Evolutionary conservation across 2,113 vertebrate species (phyloP).

Genomic region (Zingel zingel): DNA sequence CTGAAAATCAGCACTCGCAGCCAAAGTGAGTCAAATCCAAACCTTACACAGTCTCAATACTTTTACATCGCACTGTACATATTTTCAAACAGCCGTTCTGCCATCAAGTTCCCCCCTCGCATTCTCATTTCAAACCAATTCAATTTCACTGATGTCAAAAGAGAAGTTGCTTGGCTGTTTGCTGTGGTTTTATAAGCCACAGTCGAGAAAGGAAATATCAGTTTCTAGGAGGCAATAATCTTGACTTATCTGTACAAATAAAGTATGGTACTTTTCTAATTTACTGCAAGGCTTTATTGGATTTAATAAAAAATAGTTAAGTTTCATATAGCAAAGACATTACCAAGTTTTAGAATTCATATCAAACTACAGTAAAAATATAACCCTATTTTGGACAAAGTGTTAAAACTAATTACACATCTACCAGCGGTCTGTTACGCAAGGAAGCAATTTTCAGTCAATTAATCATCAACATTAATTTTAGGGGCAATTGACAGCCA

Average conservation of each 20-base stretch:
- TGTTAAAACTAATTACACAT: constrained; percentile 1
- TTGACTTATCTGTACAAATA: constrained; percentile 30
- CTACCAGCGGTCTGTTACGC: background rate
- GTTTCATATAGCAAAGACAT: constrained; percentile 10
- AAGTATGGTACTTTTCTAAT: background rate
- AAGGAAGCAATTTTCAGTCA: constrained; percentile 26
- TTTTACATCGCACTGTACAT: background rate
- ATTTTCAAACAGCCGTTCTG: constrained; percentile 33
- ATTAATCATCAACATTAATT: constrained; percentile 46
- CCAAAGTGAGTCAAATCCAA: constrained; percentile 20
- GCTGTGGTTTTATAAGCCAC: constrained; percentile 35
- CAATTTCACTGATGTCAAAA: constrained; percentile 22
- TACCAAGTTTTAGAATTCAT: background rate
- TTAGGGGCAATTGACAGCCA: constrained; percentile 14
- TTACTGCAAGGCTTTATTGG: constrained; percentile 4
- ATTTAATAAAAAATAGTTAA: constrained; percentile 10
- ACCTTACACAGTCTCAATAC: constrained; percentile 7
- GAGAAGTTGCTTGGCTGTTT: constrained; percentile 25
- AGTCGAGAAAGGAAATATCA: background rate
- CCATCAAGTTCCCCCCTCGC: constrained; percentile 3
- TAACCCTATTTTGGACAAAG: background rate
- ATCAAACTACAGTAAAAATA: background rate
- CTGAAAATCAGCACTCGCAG: constrained; percentile 32
- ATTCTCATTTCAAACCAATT: constrained; percentile 43
- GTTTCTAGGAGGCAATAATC: constrained; percentile 26